Evolutionary conservation across 2,888 invertebrate genomes (phyloP), one percentile per base, ranked within the genome.

Genomic region (Tachystola acroxantha): DNA sequence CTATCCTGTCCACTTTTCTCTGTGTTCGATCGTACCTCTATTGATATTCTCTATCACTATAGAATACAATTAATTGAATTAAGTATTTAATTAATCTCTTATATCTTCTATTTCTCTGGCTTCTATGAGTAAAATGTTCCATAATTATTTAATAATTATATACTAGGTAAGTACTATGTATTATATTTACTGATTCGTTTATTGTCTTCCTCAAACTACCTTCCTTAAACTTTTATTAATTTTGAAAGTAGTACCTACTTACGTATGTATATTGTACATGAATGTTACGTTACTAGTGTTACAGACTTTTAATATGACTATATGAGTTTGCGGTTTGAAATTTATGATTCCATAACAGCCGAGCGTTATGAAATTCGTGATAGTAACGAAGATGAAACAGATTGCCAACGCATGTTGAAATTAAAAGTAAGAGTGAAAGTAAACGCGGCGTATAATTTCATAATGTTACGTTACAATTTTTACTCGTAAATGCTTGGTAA

Each of bases 371-470:
- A 25, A 33, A 33, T 33, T 25, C 25, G 20, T 33, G 9, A 34
- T 19, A 20, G 32, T 12, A n/a, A 29, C 13, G 29, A 35, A 22
- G 35, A 35, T 35, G 35, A 13, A 29, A 28, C 35, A 35, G 35
- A 29, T 29, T 29, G 14, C 20, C 10, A 35, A 22, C 22, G 12
- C n/a, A 31, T 32, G 27, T 32, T 27, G 20, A 32, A 31, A 29
- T 11, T 34, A 34, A 36, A 38, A 38, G 25, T 14, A 34, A 25
- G 25, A 38, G 35, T 32, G 35, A 39, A 35, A 39, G 39, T 39
- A 16, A 19, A 7, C 22, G 24, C 36, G 13, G 9, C 16, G 29
- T 16, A 12, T 25, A 36, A 36, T 31, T 35, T 35, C 34, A 28
- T 37, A 32, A 27, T 24, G 24, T 28, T 28, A 22, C 32, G 33